A percentile compares a stretch with the other conserved stretches of the same genome.
Evolutionary conservation across 2,797 vertebrate species (phyloP).

Genomic region (Tragopan temminckii): DNA sequence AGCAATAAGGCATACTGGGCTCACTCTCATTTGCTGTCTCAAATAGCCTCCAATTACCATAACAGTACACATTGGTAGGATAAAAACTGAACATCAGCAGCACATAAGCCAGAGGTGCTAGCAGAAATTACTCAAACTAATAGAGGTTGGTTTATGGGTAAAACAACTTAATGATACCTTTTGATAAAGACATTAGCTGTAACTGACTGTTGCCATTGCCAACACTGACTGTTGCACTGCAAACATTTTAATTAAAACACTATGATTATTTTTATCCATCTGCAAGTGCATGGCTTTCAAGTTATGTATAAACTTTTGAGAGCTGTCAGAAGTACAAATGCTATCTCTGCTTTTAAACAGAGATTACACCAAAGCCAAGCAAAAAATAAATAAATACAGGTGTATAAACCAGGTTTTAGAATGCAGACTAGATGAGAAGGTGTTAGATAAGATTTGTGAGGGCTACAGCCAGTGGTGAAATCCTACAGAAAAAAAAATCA

Average conservation of each 20-base stretch:
- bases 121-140: background rate
- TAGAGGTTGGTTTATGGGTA: background rate
- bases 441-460: background rate
- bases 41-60: background rate
- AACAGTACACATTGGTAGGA: background rate
- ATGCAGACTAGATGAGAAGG: background rate
- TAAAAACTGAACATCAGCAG: background rate
- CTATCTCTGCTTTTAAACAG: rapidly evolving
- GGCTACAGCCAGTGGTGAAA: background rate
- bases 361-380: background rate
- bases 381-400: background rate
- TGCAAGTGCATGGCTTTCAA: background rate
- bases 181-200: background rate
- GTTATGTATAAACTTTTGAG: background rate
- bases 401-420: background rate
- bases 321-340: background rate
- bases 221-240: background rate
- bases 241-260: background rate
- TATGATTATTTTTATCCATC: background rate
- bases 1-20: background rate
- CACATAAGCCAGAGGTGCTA: background rate
- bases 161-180: background rate
- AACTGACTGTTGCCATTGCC: background rate
- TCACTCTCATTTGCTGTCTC: background rate
- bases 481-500: background rate